Evolutionary conservation across 2,888 invertebrate species (phyloP), one percentile per base, ranked within the genome.

Genomic region (Eubasilissa splendida): DNA sequence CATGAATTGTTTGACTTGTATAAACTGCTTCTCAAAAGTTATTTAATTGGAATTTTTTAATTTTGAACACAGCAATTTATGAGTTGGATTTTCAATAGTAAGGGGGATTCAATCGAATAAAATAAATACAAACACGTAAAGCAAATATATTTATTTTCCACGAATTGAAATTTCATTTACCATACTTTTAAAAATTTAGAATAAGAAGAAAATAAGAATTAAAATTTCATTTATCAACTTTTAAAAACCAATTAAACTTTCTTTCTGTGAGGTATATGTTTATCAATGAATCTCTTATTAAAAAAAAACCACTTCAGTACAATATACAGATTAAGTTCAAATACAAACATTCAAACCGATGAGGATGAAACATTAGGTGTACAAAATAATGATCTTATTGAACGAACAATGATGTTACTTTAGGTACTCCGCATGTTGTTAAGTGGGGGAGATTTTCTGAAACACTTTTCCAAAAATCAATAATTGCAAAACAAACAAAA

Each of bases 401-500:
- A 53, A 52, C 53, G 53, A 22, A 73, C 71, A 56, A 11, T 7
- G 56, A n/a, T 73, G 56, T 73, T 73, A 73, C 58, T 54, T 71
- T 2, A 56, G 71, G 31, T 54, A 42, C 10, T 22, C 54, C 71
- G 42, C 70, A 31, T 7, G 33, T 22, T 73, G 71, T 73, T 73
- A 73, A 58, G 71, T 56, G 56, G 31, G 31, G 71, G 33, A 73
- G 71, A 56, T 31, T 70, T 73, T 54, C 71, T 58, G 56, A 56
- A 58, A 56, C 54, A 73, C 71, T 22, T 42, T 42, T 73, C 71
- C 56, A 56, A 73, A 31, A 76, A 54, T 80, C 76, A 42, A 42
- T 63, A 54, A 80, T 65, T 60, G 80, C 80, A 76, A 68, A 75
- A 80, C 76, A 76, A 76, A 76, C 63, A 76, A 76, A 60, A 76